A percentile compares a stretch with the other conserved stretches of the same genome.
phyloP scores from a whole-genome alignment of 1,140 invertebrate species.

The Euschistus heros region DNA sequence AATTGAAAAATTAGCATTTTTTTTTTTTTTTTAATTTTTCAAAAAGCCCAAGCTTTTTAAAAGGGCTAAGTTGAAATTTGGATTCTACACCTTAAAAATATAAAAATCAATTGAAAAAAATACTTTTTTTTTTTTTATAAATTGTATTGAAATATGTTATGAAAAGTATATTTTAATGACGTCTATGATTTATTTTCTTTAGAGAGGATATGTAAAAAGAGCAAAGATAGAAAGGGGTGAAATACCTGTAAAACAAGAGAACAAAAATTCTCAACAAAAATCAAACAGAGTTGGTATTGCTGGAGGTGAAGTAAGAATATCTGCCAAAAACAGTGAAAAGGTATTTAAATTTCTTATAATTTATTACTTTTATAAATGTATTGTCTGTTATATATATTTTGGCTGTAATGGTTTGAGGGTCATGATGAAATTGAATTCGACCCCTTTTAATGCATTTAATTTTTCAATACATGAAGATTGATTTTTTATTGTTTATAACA shows the following conservation, averaged over 20 bases:
- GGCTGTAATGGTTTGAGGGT: too few species aligned
- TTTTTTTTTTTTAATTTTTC: background rate
- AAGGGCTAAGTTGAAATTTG: background rate
- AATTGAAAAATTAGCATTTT: background rate
- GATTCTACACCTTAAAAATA: background rate
- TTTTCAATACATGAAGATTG: background rate
- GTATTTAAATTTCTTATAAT: background rate
- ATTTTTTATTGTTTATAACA: background rate
- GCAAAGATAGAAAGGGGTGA: conserved; percentile 4
- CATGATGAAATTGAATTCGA: too few species aligned
- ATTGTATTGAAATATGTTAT: background rate
- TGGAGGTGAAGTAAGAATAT: background rate
- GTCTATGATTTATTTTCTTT: background rate
- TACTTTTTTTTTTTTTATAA: background rate
- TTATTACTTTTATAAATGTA: background rate
- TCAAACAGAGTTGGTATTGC: background rate
- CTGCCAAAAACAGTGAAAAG: conserved; percentile 4
- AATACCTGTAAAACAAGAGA: background rate
- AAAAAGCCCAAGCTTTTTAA: background rate
- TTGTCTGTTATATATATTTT: background rate
- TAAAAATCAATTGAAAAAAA: background rate
- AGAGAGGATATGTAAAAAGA: conserved; percentile 4
- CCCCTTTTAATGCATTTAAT: too few species aligned
- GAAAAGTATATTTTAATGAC: background rate
- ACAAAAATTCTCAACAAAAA: background rate